Evolutionary conservation across 2,888 invertebrate genomes (phyloP), one percentile per base, ranked within the genome.

Genomic region (Dermolepida albohirtum): DNA sequence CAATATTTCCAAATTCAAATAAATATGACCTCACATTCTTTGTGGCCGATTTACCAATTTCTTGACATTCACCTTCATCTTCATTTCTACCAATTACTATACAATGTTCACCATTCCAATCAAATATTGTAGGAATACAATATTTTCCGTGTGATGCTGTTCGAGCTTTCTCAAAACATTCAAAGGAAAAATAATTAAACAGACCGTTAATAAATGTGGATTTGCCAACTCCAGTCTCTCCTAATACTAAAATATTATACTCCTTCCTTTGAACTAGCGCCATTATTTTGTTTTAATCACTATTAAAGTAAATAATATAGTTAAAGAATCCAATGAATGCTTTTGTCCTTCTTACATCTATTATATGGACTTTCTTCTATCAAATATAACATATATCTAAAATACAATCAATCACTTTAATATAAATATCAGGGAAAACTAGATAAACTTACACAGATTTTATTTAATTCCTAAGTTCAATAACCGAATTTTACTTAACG

Each of bases 201-300:
- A 62, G 47, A 12, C 47, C 16, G 11, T 62, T 62, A 16, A 62
- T 62, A 11, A 62, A 62, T 16, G 39, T 49, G 14, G 59, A 62
- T 16, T 62, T 62, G 8, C 59, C 59, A 27, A 16, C 44, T 6
- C 59, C 59, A 27, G 59, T 62, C 39, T 47, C 16, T 47, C 59
- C 59, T 12, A 62, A 29, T 34, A 62, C 14, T 17, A 62, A 34
- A 11, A 62, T 17, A 11, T 62, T 62, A 14, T 62, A 62, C 34
- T 62, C 47, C n/a, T 47, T 62, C 47, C 47, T 62, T 47, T 62
- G 59, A 16, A 34, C n/a, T 34, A 62, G 1, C 34, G 16, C 34
- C 59, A 62, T 62, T 34, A 29, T 14, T 34, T 8, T n/a, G 22
- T 12, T 47, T 50, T 16, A 47, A 43, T 40, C 40, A 43, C 11